Evolutionary conservation across 2,797 vertebrate genomes (phyloP), one percentile per base, ranked within the genome.

Genomic region (Urophycis tenuis): DNA sequence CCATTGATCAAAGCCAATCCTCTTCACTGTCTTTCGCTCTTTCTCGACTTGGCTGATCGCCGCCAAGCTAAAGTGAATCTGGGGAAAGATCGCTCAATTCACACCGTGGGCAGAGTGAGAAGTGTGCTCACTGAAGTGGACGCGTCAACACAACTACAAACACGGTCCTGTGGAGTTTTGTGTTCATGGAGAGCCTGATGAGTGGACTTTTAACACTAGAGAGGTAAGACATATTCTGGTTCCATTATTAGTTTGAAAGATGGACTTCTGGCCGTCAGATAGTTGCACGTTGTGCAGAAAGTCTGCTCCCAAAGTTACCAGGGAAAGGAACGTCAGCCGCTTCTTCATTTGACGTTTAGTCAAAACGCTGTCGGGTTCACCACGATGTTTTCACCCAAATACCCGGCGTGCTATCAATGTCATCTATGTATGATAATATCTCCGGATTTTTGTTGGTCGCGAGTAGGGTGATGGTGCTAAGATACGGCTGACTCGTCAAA

Each of bases 1-100:
- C 92, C 91, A 87, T 89, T 86, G 90, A 90, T 91, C 89, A 89
- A 84, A 90, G 88, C 86, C 87, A 89, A 86, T 89, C 90, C 91
- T 90, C 88, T 86, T 53, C 39, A 17, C 39, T 36, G 7, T 41
- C n/a, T 60, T 25, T 19, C 22, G 22, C 22, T 60, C 53, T 60
- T 60, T 60, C 53, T 60, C 53, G 4, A 22, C 45, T 45, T 53
- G 45, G 45, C 25, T 25, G 53, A n/a, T 60, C 53, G 25, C 22
- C 41, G 41, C 41, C 1, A 45, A 45, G 17, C 41, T 9, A 5
- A 45, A 15, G 41, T 5, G 41, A 15, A 45, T 45, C 11, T 17
- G 41, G 41, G 41, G 41, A 9, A 39, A 39, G 41, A 17, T 5
- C 41, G 41, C 41, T 34, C 33, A 34, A 34, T 34, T 3, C 33